Evolutionary conservation across 2,113 vertebrate species (phyloP).

Genomic region (Lathamus discolor): DNA sequence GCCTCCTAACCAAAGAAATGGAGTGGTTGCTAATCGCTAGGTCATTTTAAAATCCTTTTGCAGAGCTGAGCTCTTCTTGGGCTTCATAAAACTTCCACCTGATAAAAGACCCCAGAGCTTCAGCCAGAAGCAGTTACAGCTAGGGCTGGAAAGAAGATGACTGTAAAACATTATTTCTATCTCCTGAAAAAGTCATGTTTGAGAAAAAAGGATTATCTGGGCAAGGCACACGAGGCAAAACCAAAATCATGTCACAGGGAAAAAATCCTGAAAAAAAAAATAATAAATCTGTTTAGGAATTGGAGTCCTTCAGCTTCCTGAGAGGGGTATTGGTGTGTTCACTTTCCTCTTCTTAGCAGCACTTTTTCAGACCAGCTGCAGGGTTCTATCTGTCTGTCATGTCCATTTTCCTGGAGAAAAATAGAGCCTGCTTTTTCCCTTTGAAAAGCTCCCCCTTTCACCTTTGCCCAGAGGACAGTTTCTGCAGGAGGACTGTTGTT

Average conservation of each 20-base stretch:
- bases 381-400: background rate
- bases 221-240: background rate
- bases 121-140: background rate
- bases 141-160: background rate
- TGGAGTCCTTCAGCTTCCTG: background rate
- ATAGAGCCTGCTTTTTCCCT: background rate
- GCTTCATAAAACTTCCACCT: background rate
- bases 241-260: fast-evolving
- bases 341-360: background rate
- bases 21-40: background rate
- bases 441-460: background rate
- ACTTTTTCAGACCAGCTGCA: background rate
- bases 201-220: background rate
- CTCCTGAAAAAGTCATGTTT: background rate
- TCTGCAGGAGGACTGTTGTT: background rate
- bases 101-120: background rate
- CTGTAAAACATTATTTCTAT: background rate
- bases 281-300: background rate
- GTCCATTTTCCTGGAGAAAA: background rate
- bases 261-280: background rate
- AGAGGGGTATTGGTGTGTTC: background rate
- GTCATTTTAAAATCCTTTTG: background rate
- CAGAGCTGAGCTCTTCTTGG: background rate
- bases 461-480: background rate
- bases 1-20: background rate